Base-by-base conservation (phyloP, 2,888 invertebrate genomes). In the Diarsia dahlii region DNA sequence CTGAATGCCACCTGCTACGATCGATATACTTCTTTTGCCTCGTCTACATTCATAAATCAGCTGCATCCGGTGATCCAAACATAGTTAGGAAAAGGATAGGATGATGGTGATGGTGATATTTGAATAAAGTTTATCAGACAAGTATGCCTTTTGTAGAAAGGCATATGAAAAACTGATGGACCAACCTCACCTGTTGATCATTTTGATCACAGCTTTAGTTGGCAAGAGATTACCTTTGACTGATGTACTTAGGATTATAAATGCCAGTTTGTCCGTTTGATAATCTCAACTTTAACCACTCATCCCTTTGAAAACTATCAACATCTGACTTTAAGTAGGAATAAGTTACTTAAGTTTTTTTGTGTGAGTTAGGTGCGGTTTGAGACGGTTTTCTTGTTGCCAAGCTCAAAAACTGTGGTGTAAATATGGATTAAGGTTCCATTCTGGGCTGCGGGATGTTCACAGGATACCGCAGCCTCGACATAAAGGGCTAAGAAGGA, bases 191-290 rank as follows among this genome's bases (percentile, higher is more conserved):
- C 13, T 5, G 6, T 6, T 13, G 23, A 48, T 56, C 39, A 46
- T 68, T 34, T 20, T 60, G 58, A 64, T 28, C 48, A 3, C 10
- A 65, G 52, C 69, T 77, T 76, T 76, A 82, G 20, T 65, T 48
- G 23, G 48, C 2, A 0, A 58, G 12, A 45, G 34, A 67, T 76
- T 79, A 63, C 34, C 20, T 60, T 64, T 54, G 56, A 63, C 45
- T 52, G 56, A 68, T 48, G 46, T 52, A 34, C 58, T 50, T 54
- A 60, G 52, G 58, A 77, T 82, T 76, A 76, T n/a, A 0, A 58
- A 82, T 54, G 39, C 1, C 13, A 58, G 67, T 76, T 68, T 28
- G 9, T 68, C 20, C 20, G 48, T 76, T 81, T 48, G 58, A 12
- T 64, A 28, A 50, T 48, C 23, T 76, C 9, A 15, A 69, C 64